Conservation (phyloP, 2,888 invertebrate species). For the Scrobipalpa atriplicella region DNA sequence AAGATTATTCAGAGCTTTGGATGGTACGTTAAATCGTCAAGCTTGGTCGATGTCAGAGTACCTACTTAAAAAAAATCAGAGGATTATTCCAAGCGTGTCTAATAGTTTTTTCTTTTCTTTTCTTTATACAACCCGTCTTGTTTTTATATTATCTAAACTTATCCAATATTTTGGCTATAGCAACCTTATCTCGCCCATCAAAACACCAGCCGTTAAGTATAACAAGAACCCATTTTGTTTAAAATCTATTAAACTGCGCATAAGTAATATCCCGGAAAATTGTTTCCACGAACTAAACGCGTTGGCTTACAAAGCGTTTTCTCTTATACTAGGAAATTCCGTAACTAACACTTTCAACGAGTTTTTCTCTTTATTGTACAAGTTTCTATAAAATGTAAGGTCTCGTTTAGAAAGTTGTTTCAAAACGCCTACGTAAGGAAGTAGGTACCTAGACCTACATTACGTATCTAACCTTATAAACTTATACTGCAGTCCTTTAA, state of each 20-base stretch:
- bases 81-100: no score
- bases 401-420: not conserved
- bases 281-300: slow-evolving; percentile 12
- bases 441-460: no score
- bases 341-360: not conserved
- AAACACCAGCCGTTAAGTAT: slow-evolving; percentile 27
- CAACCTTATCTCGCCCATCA: not conserved
- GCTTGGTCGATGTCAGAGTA: no score
- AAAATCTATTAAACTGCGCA: slow-evolving; percentile 27
- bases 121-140: not conserved
- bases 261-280: slow-evolving; percentile 20
- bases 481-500: no score
- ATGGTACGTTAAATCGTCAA: no score
- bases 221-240: slow-evolving; percentile 41
- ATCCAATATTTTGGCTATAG: not conserved
- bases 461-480: no score
- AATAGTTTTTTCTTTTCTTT: no score
- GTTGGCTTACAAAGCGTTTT: slow-evolving; percentile 23
- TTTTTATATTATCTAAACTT: not conserved
- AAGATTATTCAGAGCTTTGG: no score
- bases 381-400: not conserved
- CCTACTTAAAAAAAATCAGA: no score
- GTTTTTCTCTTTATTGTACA: not conserved
- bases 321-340: slow-evolving; percentile 14
- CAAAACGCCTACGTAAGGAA: no score